Evolutionary conservation across 2,888 invertebrate species (phyloP), one percentile per base, ranked within the genome.

Genomic region (Slavum lentiscoides): DNA sequence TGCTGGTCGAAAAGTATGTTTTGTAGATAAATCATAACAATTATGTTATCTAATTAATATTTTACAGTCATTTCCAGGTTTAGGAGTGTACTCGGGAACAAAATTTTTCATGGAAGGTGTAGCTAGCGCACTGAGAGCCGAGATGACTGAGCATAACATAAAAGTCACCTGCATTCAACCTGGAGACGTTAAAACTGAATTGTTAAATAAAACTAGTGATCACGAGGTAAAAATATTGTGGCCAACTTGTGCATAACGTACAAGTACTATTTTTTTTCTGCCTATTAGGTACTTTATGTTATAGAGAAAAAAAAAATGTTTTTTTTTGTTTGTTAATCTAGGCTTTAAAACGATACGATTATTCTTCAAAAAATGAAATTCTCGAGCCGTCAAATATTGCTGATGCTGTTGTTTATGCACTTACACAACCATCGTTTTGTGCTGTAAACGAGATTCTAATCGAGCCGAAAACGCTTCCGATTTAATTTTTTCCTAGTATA

Each of bases 121-220:
- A 77, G 83, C 84, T 6, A 77, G 83, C 61, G 84, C 84, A 8
- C 64, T 85, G 74, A 82, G 85, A 23, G 82, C 84, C 64, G 85
- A 85, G 73, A 69, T 84, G 66, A 83, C 82, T 4, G 80, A 83
- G 0, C 62, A 82, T 49, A 83, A 83, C 11, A 82, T 85, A 64
- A 84, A 84, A 75, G 84, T 85, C 0, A 84, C 85, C 4, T 84
- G 84, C 66, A 84, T 85, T 64, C 85, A 85, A 67, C 84, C 85
- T 13, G 85, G 85, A 11, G 84, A 85, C 66, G 84, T 84, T 0
- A 80, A 81, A 43, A 84, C 84, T 23, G 85, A 84, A 67, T 82
- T 84, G 55, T 82, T 82, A 58, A 66, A 82, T 19, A 82, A 76
- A 59, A 82, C 83, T 13, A 83, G 83, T 58, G 84, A 85, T 75